phyloP scores from a whole-genome alignment of 92 coral and sea anemone species.

The Blastomussa wellsi region DNA sequence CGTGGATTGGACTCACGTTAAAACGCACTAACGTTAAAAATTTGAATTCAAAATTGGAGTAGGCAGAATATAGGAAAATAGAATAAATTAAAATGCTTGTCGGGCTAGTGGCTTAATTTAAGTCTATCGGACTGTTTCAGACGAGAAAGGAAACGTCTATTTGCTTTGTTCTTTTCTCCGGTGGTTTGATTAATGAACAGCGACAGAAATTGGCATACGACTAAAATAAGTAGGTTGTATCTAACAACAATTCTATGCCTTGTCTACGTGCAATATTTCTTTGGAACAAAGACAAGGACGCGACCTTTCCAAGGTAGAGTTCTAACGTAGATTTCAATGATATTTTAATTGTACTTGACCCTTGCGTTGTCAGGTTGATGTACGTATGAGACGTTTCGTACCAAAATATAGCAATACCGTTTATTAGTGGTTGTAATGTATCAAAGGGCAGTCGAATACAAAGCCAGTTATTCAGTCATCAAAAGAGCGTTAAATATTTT shows the following conservation, averaged over 20 bases:
- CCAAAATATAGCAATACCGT: too few species aligned
- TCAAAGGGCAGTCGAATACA: too few species aligned
- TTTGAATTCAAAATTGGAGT: background rate
- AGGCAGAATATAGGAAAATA: background rate
- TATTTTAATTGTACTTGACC: background rate
- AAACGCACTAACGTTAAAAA: background rate
- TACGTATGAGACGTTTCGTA: too few species aligned
- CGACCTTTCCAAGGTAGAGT: background rate
- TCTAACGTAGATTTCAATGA: background rate
- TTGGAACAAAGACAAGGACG: background rate
- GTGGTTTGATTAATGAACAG: slow-evolving; percentile 14
- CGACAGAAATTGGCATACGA: background rate
- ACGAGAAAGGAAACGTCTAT: background rate
- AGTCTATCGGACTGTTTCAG: background rate
- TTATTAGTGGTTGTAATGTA: too few species aligned
- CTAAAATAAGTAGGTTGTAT: background rate
- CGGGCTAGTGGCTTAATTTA: background rate
- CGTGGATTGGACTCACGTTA: slow-evolving; percentile 36
- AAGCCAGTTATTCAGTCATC: too few species aligned
- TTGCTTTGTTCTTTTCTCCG: slow-evolving; percentile 1
- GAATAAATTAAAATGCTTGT: background rate
- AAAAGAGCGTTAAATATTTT: too few species aligned
- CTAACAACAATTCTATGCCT: background rate
- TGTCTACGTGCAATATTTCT: background rate
- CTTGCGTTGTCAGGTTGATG: too few species aligned